Base-by-base conservation (phyloP, 2,888 invertebrate species). In the Ormyrus nitidulus region DNA sequence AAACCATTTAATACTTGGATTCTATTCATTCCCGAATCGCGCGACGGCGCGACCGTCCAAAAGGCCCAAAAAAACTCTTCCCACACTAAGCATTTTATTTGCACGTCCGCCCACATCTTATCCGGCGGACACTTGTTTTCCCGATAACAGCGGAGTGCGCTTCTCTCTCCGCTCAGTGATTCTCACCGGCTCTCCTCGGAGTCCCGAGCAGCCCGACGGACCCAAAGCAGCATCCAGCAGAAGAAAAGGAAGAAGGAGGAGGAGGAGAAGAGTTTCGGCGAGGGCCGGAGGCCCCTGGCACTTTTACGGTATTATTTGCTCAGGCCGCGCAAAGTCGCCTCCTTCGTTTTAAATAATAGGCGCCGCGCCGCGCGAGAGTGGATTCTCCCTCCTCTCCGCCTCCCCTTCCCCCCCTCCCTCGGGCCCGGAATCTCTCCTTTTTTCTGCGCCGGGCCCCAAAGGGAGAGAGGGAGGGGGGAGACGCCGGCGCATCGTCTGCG, bases 261-360 rank as follows among this genome's bases (percentile, higher is more conserved):
- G n/a, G 48, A 66, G 59, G 11, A 53, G 48, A 59, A 19, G 66
- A 19, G 19, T 19, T 34, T 34, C 4, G 4, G 34, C 34, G 34
- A 68, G 53, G 49, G 58, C 44, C 56, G 6, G 34, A 34, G 51
- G 59, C 54, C 59, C 68, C 62, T 58, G 53, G 74, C 64, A 74
- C 79, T 71, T 80, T 79, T 80, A 76, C 76, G 77, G 73, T 72
- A 77, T 80, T 80, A 80, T 80, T 80, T 80, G 80, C 77, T 80
- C 73, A 72, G 76, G 68, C 61, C 53, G 61, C 64, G 73, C 54
- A 49, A 54, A 62, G 62, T 62, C 64, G 34, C 70, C n/a, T 49
- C 69, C 66, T 77, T 77, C 73, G 65, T 77, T 78, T 81, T 74
- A 81, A 81, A 78, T 81, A 80, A 81, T 81, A 77, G 77, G 81